Conservation (phyloP, 1,140 invertebrate species). For the Musca vetustissima region DNA sequence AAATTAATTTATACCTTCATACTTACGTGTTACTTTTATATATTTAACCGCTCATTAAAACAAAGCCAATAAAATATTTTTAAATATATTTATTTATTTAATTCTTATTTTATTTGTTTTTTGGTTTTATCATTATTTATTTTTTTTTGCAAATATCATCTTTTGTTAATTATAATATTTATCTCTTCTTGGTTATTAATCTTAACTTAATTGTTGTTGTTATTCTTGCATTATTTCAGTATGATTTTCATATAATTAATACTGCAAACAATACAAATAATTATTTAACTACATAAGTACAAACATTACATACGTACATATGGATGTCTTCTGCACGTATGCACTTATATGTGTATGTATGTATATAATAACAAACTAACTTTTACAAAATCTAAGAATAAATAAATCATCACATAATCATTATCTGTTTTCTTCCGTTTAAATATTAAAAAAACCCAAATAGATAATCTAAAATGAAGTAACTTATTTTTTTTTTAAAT, state of each 20-base stretch:
- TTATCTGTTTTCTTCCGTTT: no score
- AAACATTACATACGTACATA: no score
- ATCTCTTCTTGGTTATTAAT: neutral
- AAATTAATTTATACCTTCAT: no score
- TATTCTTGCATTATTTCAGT: neutral
- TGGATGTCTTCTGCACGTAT: no score
- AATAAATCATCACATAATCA: neutral
- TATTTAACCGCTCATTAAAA: no score
- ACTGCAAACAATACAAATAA: conserved; percentile 20
- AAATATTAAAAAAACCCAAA: no score
- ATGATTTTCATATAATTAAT: conserved; percentile 12
- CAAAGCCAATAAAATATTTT: no score
- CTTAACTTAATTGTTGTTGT: no score
- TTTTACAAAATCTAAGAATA: conserved; percentile 7
- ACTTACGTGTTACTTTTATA: no score
- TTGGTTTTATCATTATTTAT: neutral
- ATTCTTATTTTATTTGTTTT: conserved; percentile 9
- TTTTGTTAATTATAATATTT: conserved; percentile 5
- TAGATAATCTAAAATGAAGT: no score
- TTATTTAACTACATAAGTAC: conserved; percentile 13
- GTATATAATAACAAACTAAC: conserved; percentile 4
- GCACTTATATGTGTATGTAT: neutral
- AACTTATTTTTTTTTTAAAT: neutral
- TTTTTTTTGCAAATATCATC: conserved; percentile 7
- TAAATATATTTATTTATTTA: conserved; percentile 8